Evolutionary conservation across 2,888 invertebrate species (phyloP), one percentile per base, ranked within the genome.

Genomic region (Oscheius sp.): DNA sequence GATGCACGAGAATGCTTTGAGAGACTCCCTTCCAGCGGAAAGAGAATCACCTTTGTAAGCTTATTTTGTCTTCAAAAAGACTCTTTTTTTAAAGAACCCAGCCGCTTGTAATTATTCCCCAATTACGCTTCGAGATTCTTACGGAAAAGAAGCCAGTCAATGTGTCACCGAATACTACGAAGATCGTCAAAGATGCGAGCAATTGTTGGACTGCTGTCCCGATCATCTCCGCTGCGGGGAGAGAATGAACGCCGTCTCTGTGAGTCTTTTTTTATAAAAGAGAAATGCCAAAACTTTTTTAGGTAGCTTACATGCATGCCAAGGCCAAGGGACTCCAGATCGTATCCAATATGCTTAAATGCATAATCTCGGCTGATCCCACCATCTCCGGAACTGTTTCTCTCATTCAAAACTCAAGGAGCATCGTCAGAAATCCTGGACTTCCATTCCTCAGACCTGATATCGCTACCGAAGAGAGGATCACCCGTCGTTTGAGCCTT

Each of bases 161-260:
- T 80, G 80, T 57, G 66, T 80, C 27, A 65, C 71, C 33, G 72
- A 77, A 15, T 80, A 75, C 69, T 74, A 74, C 66, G 70, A 74
- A 46, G 78, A 80, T 55, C 57, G 80, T 15, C 73, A 80, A 57
- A 67, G 71, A 45, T 80, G 80, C 45, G 80, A 80, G 53, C 64
- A 58, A 17, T 69, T 80, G 10, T 72, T 80, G 37, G 74, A 75
- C 31, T 80, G 80, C 65, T 80, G 80, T 42, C 80, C 80, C 23
- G 80, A 80, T 65, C 80, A 80, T 55, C 71, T 73, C 31, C 72
- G 79, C 50, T 79, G 79, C 45, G 79, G 72, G 17, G 79, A 79
- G 46, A 45, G 79, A 42, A 78, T 79, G 77, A 79, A 79, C 45
- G 79, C 79, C n/a, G 75, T 79, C 15, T 76, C 76, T 0, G 63